Evolutionary conservation across 2,113 vertebrate genomes (phyloP).

Genomic region (Erythrolamprus reginae): DNA sequence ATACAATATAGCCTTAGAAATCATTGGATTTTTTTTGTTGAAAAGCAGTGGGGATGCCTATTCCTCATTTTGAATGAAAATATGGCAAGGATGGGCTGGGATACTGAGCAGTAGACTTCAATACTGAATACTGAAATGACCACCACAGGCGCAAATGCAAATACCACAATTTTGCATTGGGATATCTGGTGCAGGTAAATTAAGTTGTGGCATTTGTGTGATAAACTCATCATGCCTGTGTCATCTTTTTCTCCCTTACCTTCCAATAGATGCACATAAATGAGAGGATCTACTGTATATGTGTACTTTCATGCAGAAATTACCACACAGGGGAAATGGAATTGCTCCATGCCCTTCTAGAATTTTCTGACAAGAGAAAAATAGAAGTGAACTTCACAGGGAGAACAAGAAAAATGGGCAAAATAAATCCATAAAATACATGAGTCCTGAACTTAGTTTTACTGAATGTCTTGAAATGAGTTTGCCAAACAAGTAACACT

Average conservation of each 20-base stretch:
- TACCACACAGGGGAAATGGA: background rate
- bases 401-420: background rate
- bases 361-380: background rate
- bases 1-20: background rate
- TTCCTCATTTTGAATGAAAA: background rate
- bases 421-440: background rate
- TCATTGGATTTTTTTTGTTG: background rate
- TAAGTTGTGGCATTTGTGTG: background rate
- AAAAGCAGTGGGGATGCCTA: background rate
- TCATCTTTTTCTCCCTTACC: background rate
- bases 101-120: background rate
- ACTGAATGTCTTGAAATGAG: background rate
- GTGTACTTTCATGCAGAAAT: background rate
- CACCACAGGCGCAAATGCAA: background rate
- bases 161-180: background rate
- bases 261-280: background rate
- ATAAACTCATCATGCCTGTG: background rate
- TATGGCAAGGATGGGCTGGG: background rate
- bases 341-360: no score
- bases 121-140: no score
- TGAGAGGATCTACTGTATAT: background rate
- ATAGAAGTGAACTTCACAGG: background rate
- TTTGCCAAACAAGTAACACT: background rate
- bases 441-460: background rate
- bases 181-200: background rate